Conservation (phyloP, 2,113 vertebrate species). For the Menura novaehollandiae region DNA sequence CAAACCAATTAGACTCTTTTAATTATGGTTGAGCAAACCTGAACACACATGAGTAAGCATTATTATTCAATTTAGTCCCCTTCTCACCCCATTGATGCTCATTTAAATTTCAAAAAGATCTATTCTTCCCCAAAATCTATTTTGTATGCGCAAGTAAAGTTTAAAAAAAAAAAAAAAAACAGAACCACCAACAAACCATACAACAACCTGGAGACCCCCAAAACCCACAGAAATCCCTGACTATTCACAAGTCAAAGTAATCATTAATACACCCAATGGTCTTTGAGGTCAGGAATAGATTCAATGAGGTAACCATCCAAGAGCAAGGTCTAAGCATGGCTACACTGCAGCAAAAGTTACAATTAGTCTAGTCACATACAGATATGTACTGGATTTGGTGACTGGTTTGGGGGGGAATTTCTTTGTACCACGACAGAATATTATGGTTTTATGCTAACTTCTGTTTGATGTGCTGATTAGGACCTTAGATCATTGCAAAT, state of each 20-base stretch:
- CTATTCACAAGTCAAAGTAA: neutral
- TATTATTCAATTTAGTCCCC: neutral
- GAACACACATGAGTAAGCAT: neutral
- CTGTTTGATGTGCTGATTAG: neutral
- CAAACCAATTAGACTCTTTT: constrained; percentile 55
- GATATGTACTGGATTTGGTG: too few species aligned
- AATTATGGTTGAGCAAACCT: constrained; percentile 46
- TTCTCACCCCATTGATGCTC: neutral
- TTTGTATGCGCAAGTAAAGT: neutral
- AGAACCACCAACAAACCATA: neutral
- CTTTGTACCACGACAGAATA: neutral
- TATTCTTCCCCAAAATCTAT: neutral
- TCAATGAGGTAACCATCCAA: neutral
- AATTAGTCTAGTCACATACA: neutral
- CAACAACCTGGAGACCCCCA: neutral
- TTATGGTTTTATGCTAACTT: neutral
- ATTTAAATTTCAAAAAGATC: constrained; percentile 44
- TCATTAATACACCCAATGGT: neutral
- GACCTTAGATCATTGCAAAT: neutral
- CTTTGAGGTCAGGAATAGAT: neutral
- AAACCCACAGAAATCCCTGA: neutral
- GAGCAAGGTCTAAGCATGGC: neutral
- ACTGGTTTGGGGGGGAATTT: neutral
- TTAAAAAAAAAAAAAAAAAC: neutral
- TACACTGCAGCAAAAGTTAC: neutral